A percentile compares a stretch with the other conserved stretches of the same genome.
phyloP scores from a whole-genome alignment of 2,888 invertebrate species.

The Agrochola lota region DNA sequence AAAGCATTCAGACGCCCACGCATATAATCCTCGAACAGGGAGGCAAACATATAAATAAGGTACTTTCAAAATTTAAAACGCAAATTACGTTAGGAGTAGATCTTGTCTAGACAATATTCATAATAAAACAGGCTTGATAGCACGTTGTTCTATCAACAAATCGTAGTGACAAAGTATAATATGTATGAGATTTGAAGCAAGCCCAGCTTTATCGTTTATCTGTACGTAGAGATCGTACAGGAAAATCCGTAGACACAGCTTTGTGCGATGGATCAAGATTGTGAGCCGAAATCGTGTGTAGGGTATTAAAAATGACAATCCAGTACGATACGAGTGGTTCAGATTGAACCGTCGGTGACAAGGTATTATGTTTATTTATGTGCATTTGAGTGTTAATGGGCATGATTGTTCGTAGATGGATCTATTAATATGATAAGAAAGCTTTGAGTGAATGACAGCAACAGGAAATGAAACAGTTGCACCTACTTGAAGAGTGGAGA shows the following conservation, averaged over 20 bases:
- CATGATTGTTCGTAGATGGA: conserved; percentile 53
- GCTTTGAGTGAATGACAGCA: conserved; percentile 16
- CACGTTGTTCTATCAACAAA: conserved; percentile 41
- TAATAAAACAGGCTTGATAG: conserved; percentile 57
- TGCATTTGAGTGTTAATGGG: conserved; percentile 57
- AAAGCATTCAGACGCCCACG: conserved; percentile 47
- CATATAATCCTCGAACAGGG: conserved; percentile 42
- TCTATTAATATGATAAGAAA: conserved; percentile 48
- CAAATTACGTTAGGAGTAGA: conserved; percentile 54
- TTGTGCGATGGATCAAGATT: conserved; percentile 77
- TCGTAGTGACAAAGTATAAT: conserved; percentile 54
- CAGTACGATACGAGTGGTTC: conserved; percentile 36
- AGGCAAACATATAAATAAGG: conserved; percentile 59
- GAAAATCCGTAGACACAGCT: conserved; percentile 76
- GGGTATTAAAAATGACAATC: conserved; percentile 77
- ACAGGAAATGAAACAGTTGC: conserved; percentile 30
- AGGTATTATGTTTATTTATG: conserved; percentile 58
- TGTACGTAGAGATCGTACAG: conserved; percentile 79
- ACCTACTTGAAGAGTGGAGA: conserved; percentile 5
- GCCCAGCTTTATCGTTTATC: conserved; percentile 77
- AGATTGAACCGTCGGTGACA: conserved; percentile 39
- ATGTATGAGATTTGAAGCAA: conserved; percentile 50
- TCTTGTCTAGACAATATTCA: conserved; percentile 64
- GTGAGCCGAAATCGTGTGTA: conserved; percentile 79
- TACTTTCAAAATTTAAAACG: conserved; percentile 60